Percentiles rank a stretch among this genome's conserved stretches.
Conservation (phyloP, 2,113 vertebrate species). For the Tautogolabrus adspersus region DNA sequence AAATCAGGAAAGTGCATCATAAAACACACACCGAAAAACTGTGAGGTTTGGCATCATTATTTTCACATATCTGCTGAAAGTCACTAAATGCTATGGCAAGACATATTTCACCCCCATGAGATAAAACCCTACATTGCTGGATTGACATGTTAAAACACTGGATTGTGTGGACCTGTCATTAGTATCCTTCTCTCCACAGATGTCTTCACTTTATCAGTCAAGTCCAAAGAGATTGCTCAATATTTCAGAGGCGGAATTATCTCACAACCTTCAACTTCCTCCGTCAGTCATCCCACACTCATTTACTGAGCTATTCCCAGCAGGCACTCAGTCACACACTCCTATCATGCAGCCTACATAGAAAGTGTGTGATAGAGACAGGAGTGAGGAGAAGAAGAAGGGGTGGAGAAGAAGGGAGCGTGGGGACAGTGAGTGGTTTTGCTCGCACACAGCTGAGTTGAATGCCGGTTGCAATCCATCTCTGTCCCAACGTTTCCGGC, state of each 20-base stretch:
- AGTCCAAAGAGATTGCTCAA: not conserved
- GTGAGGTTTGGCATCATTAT: not conserved
- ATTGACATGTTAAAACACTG: conserved; percentile 16
- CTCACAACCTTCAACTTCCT: conserved; percentile 33
- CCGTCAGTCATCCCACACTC: conserved; percentile 31
- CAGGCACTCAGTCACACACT: conserved; percentile 19
- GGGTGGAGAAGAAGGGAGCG: conserved; percentile 1
- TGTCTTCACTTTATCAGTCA: conserved; percentile 8
- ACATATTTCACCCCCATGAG: not conserved
- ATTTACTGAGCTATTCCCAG: conserved; percentile 45
- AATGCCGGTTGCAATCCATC: conserved; percentile 45
- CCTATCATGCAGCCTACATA: conserved; percentile 23
- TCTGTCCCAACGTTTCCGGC: conserved; percentile 31
- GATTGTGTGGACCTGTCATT: conserved; percentile 1
- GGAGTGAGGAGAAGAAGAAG: not conserved
- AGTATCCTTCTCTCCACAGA: not conserved
- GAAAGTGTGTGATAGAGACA: conserved; percentile 1
- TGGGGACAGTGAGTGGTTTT: conserved; percentile 9
- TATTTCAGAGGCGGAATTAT: conserved; percentile 20
- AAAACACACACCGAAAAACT: not conserved
- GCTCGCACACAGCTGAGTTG: conserved; percentile 31
- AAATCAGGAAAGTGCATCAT: not conserved
- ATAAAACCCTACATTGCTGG: not conserved
- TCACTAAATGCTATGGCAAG: not conserved
- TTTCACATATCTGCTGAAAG: not conserved